These are phyloP conservation scores for Chionis minor DNA, from an alignment of 2,113 vertebrate species.

Conservation along the genomic window DNA sequence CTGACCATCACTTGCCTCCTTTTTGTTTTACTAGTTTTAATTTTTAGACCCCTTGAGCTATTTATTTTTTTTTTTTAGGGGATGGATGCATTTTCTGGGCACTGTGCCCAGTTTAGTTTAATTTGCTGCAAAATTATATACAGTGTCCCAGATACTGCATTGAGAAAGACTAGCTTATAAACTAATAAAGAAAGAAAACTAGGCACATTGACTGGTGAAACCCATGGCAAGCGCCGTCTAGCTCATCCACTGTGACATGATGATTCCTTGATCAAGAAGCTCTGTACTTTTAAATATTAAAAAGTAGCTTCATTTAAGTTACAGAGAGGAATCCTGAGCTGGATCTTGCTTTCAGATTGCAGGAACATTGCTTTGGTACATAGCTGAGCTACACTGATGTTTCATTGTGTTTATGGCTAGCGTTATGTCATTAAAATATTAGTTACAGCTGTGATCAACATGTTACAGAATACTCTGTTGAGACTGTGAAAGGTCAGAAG, in stretches of 20 bases:
- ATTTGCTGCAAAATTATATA: conserved; percentile 27
- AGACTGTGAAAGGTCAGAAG: conserved; percentile 35
- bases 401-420: neutral
- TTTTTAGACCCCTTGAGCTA: neutral
- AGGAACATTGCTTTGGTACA: neutral
- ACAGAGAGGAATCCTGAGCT: neutral
- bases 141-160: conserved; percentile 1
- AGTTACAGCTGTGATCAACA: conserved; percentile 42
- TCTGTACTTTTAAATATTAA: neutral
- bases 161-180: neutral
- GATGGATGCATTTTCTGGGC: neutral
- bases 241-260: neutral
- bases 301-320: neutral
- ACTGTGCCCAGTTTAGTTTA: neutral
- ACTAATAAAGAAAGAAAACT: conserved; percentile 7
- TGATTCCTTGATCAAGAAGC: conserved; percentile 6
- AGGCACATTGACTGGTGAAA: neutral
- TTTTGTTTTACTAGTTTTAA: neutral
- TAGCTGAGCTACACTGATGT: neutral
- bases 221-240: neutral
- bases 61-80: neutral
- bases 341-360: neutral
- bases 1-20: neutral
- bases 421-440: conserved; percentile 41
- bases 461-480: conserved; percentile 27